Evolutionary conservation across 2,797 vertebrate genomes (phyloP), one percentile per base, ranked within the genome.

Genomic region (Lagodon rhomboides): DNA sequence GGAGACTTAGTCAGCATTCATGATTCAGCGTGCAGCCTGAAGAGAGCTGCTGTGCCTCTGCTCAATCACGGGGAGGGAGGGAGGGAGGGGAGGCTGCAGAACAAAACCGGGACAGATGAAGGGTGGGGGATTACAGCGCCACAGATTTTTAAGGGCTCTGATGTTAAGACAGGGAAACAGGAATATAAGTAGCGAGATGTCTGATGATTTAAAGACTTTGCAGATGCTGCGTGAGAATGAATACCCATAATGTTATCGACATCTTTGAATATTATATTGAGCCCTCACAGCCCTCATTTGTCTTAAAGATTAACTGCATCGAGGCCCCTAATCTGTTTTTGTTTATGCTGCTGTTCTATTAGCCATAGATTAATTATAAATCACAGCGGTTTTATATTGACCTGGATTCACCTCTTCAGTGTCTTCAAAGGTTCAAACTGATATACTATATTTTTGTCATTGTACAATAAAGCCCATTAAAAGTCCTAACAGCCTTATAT

Each of bases 1-100:
- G 50, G 81, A 64, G 79, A 62, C 80, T 75, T 67, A 73, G 79
- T 83, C 79, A 53, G 79, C 75, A 55, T 79, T 61, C 82, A 23
- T 68, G 73, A 80, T 72, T 72, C 69, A 55, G 25, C 10, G 12
- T 5, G 54, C 64, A 58, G 56, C 54, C 12, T 11, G 43, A 63
- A 68, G 68, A 75, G 12, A 63, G 82, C 67, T 6, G 59, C 70
- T 25, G 68, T 5, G 58, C 54, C 23, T 38, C 58, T 12, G 22
- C 73, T 66, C 47, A 60, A n/a, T 74, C 80, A 23, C 58, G 15
- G 65, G 25, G 43, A 11, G 53, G 27, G 13, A 58, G 10, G 0
- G 3, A 62, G 54, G 0, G 3, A 62, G 54, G 12, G 53, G 68
- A 77, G 44, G 38, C 72, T 30, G 77, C 23, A 72, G 71, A 73